Base-by-base conservation (phyloP, 2,888 invertebrate species). In the Folsomia candida region DNA sequence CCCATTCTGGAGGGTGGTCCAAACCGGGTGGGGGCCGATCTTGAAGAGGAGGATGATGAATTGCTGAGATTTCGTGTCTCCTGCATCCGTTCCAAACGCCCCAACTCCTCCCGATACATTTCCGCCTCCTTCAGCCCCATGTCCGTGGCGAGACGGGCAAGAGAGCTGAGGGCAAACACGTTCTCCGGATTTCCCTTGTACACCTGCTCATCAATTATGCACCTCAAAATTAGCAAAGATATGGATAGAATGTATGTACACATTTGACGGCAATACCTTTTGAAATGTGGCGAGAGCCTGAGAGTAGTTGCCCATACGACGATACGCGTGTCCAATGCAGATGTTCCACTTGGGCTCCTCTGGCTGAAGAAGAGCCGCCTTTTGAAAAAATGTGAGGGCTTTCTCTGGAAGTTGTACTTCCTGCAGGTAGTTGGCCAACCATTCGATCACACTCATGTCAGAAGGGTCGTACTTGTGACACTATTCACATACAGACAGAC, bases 141-240 rank as follows among this genome's bases (percentile, higher is more conserved):
- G 82, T 96, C 95, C 47, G 90, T 91, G 81, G 93, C 92, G 64
- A 97, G 84, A 78, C 93, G 88, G n/a, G 94, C 91, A 81, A 97
- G 86, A 82, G 93, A 89, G 83, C 93, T 91, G 67, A 97, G 85
- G 84, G 90, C 91, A 89, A 96, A 95, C 0, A 93, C 87, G 83
- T 97, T 97, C 75, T 97, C 96, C 0, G 98, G 98, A 83, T 98
- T 98, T 78, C 89, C 88, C 24, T 88, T 86, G 82, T 97, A 92
- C 14, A 62, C n/a, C n/a, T n/a, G n/a, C n/a, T n/a, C n/a, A n/a
- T n/a, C n/a, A n/a, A n/a, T n/a, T n/a, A n/a, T n/a, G n/a, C n/a
- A n/a, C n/a, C n/a, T n/a, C n/a, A n/a, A n/a, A n/a, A n/a, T n/a
- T n/a, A n/a, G n/a, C n/a, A n/a, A n/a, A n/a, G n/a, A n/a, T n/a